Evolutionary conservation across 2,888 invertebrate species (phyloP).

Genomic region (Cloeon dipterum): DNA sequence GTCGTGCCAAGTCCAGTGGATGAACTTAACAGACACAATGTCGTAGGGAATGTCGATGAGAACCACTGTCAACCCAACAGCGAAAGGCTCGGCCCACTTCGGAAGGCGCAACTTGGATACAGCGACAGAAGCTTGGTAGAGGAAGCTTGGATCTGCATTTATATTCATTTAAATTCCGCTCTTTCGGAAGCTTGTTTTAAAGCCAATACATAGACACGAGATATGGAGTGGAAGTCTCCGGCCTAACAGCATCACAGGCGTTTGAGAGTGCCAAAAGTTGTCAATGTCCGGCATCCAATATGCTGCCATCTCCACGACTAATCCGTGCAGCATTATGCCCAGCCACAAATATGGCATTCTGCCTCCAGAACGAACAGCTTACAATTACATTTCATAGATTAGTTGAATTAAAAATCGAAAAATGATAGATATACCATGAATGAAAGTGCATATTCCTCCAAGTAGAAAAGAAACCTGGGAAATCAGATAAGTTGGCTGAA

Average conservation of each 20-base stretch:
- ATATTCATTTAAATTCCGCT: background rate
- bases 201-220: constrained; percentile 40
- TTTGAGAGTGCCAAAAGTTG: constrained; percentile 68
- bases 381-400: constrained; percentile 7
- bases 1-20: constrained; percentile 72
- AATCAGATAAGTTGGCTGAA: constrained; percentile 40
- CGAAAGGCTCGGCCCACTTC: constrained; percentile 32
- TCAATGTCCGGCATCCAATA: constrained; percentile 49
- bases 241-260: constrained; percentile 46
- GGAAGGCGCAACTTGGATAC: constrained; percentile 30
- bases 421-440: constrained; percentile 29
- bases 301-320: constrained; percentile 44
- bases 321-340: constrained; percentile 43
- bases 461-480: constrained; percentile 34
- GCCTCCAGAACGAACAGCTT: constrained; percentile 45
- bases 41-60: constrained; percentile 59
- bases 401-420: background rate
- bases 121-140: constrained; percentile 32
- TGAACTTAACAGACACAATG: constrained; percentile 48
- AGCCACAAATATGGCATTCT: constrained; percentile 54
- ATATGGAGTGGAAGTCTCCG: constrained; percentile 49
- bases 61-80: constrained; percentile 44
- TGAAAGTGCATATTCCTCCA: constrained; percentile 35
- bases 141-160: constrained; percentile 30
- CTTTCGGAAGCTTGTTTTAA: background rate